Percentiles rank a stretch among this genome's conserved stretches.
Conservation (phyloP, 2,113 vertebrate species). For the Gambusia affinis region DNA sequence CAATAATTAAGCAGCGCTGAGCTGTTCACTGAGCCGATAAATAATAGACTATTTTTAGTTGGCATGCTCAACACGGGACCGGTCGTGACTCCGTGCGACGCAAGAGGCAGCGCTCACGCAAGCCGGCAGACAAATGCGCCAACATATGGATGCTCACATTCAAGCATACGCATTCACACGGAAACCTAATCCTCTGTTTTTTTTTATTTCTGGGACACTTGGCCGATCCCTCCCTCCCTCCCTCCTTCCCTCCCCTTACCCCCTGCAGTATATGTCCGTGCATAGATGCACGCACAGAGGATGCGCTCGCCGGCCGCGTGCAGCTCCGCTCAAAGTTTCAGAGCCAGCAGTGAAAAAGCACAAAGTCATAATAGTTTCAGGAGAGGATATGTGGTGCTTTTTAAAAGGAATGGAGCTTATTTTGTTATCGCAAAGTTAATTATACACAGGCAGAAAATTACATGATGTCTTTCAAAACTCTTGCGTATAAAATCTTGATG, state of each 20-base stretch:
- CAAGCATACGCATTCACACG: neutral
- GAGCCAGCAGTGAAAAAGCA: constrained; percentile 4
- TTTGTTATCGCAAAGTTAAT: neutral
- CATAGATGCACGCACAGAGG: neutral
- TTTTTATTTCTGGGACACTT: neutral
- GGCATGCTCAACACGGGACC: constrained; percentile 30
- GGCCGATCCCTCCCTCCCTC: too few species aligned
- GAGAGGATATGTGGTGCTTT: neutral
- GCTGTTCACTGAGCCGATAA: constrained; percentile 71
- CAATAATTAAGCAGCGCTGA: constrained; percentile 77
- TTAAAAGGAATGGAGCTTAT: neutral
- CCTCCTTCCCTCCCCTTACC: too few species aligned
- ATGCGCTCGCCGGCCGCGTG: constrained; percentile 1
- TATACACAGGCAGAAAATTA: neutral
- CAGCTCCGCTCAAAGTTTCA: constrained; percentile 13
- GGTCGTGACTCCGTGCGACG: constrained; percentile 61
- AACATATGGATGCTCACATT: constrained; percentile 16
- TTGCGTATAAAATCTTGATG: neutral
- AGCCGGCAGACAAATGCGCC: constrained; percentile 17
- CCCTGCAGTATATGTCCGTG: neutral
- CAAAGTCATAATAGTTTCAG: neutral
- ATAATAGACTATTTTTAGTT: constrained; percentile 67
- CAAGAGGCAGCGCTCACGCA: constrained; percentile 13
- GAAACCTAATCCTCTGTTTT: constrained; percentile 18
- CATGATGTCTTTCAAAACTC: neutral